phyloP scores from a whole-genome alignment of 2,888 invertebrate genomes.

The Periphyllus acericola region DNA sequence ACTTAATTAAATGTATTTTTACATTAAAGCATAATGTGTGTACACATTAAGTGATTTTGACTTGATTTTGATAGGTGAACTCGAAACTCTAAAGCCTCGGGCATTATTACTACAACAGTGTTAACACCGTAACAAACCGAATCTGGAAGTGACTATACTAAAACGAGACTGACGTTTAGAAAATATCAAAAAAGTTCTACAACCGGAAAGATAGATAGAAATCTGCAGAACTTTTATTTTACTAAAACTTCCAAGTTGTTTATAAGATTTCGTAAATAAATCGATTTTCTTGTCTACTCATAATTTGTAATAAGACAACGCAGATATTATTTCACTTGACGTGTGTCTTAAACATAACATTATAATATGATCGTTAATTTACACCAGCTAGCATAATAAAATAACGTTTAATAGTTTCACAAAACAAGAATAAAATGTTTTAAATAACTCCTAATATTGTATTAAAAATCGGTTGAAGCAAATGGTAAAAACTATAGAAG shows the following conservation, averaged over 20 bases:
- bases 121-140: neutral
- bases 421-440: too few species aligned
- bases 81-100: neutral
- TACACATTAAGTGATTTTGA: neutral
- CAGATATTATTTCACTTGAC: neutral
- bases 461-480: too few species aligned
- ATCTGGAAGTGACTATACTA: neutral
- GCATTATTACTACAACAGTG: neutral
- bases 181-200: conserved; percentile 33
- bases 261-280: neutral
- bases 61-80: conserved; percentile 1
- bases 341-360: neutral
- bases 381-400: too few species aligned
- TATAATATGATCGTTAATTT: neutral
- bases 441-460: too few species aligned
- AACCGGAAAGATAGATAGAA: neutral
- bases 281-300: neutral
- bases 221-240: too few species aligned
- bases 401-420: too few species aligned
- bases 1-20: neutral
- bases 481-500: too few species aligned
- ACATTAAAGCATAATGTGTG: neutral
- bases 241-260: neutral
- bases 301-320: neutral
- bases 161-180: neutral